A percentile compares a stretch with the other conserved stretches of the same genome.
These are phyloP conservation scores for Carpatolechia fugitivella DNA, from an alignment of 2,888 invertebrate species.

Conservation along the genomic window DNA sequence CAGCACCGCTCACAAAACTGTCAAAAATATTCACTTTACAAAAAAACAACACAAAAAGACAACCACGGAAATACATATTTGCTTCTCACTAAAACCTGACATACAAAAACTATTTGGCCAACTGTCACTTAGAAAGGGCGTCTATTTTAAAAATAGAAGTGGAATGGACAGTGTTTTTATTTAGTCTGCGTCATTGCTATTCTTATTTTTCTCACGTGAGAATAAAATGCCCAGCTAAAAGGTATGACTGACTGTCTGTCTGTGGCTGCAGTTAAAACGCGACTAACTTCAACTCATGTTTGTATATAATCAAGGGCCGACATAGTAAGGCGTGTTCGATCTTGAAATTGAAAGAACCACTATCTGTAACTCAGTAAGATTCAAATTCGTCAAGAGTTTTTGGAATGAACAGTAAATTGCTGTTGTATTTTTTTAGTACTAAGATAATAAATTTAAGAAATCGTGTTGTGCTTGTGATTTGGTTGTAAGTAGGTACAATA, in stretches of 20 bases:
- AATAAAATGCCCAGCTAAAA: too few species aligned
- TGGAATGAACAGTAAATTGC: too few species aligned
- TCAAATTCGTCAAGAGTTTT: too few species aligned
- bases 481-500: too few species aligned
- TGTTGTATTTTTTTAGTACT: too few species aligned
- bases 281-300: background rate
- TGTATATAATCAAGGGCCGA: background rate
- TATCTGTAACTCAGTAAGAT: too few species aligned
- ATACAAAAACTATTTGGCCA: too few species aligned
- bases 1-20: conserved; percentile 32
- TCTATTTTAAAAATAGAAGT: background rate
- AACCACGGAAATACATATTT: background rate
- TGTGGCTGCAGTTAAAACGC: background rate
- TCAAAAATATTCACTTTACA: conserved; percentile 25
- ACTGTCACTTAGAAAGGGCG: too few species aligned
- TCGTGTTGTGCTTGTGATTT: too few species aligned
- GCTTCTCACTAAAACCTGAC: background rate
- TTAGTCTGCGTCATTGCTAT: background rate
- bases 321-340: too few species aligned
- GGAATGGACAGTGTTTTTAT: background rate
- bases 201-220: background rate
- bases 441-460: too few species aligned
- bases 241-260: background rate
- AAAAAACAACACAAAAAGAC: conserved; percentile 20
- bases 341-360: too few species aligned